Conservation (phyloP, 2,113 vertebrate species). For the Anas platyrhynchos region DNA sequence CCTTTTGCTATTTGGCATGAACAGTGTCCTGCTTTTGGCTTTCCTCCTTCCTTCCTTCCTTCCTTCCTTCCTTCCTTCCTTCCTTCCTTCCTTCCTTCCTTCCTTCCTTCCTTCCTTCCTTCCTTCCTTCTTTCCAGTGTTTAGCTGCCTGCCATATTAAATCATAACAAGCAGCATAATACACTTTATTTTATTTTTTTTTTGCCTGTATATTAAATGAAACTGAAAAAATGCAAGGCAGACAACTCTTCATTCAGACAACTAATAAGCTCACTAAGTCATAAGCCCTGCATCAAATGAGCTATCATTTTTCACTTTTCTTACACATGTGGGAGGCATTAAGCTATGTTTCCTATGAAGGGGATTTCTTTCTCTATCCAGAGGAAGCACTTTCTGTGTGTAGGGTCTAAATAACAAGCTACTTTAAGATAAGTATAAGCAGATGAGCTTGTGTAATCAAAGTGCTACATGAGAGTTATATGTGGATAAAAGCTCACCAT, state of each 20-base stretch:
- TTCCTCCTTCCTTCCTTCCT: no score
- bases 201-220: conserved; percentile 56
- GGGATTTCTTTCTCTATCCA: conserved; percentile 48
- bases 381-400: conserved; percentile 40
- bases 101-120: no score
- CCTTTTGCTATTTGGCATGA: conserved; percentile 34
- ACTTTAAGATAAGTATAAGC: conserved; percentile 53
- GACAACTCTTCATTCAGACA: conserved; percentile 55
- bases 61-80: no score
- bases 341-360: conserved; percentile 64
- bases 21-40: background rate
- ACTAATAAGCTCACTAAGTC: conserved; percentile 62
- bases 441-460: conserved; percentile 14
- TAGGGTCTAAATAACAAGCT: conserved; percentile 56
- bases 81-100: no score
- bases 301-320: conserved; percentile 56
- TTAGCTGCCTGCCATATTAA: background rate
- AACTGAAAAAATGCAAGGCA: conserved; percentile 39
- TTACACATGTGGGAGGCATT: conserved; percentile 68
- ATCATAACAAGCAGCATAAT: background rate
- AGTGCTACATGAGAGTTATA: background rate
- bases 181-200: conserved; percentile 41
- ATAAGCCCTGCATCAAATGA: conserved; percentile 42
- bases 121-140: no score
- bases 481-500: background rate